Evolutionary conservation across 2,888 invertebrate genomes (phyloP).

Genomic region (Allophyes oxyacanthae): DNA sequence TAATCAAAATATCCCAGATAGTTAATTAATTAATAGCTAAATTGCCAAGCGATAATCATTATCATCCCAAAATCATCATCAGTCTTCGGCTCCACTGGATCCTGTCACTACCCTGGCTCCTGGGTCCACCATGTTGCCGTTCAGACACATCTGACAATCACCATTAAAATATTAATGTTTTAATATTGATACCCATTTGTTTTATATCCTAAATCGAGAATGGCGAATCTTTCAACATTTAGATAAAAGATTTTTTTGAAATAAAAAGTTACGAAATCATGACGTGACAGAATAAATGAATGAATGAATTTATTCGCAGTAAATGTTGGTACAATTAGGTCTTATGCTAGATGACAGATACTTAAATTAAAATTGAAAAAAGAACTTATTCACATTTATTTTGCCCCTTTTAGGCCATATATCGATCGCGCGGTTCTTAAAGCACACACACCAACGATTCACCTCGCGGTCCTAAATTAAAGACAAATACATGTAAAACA

Average conservation of each 20-base stretch:
- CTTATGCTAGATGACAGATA: too few species aligned
- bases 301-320: too few species aligned
- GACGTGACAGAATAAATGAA: too few species aligned
- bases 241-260: too few species aligned
- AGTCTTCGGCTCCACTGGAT: constrained; percentile 57
- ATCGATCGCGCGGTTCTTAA: too few species aligned
- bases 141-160: constrained; percentile 59
- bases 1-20: constrained; percentile 6
- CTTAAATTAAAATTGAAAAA: too few species aligned
- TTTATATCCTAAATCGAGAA: constrained; percentile 1
- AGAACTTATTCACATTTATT: too few species aligned
- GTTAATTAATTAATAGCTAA: constrained; percentile 21
- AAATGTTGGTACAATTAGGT: too few species aligned
- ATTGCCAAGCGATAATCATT: constrained; percentile 25
- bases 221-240: constrained; percentile 4
- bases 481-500: too few species aligned
- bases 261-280: too few species aligned
- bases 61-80: constrained; percentile 50
- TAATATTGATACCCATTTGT: constrained; percentile 30
- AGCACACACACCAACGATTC: too few species aligned
- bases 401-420: too few species aligned
- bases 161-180: constrained; percentile 54
- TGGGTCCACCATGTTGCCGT: constrained; percentile 52
- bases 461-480: background rate
- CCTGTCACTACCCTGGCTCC: constrained; percentile 50